Conservation (phyloP, 2,888 invertebrate species). For the Zelleria hepariella region DNA sequence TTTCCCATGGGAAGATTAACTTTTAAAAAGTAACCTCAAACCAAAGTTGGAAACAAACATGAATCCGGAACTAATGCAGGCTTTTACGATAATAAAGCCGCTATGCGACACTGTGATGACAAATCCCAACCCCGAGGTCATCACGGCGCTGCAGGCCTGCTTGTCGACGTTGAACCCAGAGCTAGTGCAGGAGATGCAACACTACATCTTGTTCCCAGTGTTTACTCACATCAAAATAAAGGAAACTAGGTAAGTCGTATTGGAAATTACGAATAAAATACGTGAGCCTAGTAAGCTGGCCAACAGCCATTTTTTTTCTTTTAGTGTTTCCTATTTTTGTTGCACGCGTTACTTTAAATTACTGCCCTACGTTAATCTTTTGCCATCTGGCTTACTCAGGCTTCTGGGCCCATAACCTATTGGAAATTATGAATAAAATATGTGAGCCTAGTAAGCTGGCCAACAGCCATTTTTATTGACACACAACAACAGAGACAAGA, state of each 20-base stretch:
- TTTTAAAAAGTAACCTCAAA: background rate
- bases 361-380: no score
- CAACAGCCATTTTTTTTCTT: no score
- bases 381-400: no score
- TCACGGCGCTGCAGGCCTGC: conserved; percentile 33
- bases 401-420: no score
- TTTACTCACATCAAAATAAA: conserved; percentile 45
- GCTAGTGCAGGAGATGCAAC: conserved; percentile 61
- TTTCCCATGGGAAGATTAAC: no score
- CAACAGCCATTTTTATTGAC: no score
- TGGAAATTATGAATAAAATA: no score
- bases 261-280: background rate
- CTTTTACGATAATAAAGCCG: conserved; percentile 60
- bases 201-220: conserved; percentile 68
- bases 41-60: conserved; percentile 21
- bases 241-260: conserved; percentile 42
- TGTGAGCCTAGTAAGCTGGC: no score
- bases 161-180: conserved; percentile 44
- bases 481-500: no score
- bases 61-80: conserved; percentile 43
- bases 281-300: no score
- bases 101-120: conserved; percentile 66
- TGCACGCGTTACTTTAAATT: no score
- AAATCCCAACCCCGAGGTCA: conserved; percentile 48
- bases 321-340: no score